Evolutionary conservation across 2,888 invertebrate genomes (phyloP).

Genomic region (Neoaliturus tenellus): DNA sequence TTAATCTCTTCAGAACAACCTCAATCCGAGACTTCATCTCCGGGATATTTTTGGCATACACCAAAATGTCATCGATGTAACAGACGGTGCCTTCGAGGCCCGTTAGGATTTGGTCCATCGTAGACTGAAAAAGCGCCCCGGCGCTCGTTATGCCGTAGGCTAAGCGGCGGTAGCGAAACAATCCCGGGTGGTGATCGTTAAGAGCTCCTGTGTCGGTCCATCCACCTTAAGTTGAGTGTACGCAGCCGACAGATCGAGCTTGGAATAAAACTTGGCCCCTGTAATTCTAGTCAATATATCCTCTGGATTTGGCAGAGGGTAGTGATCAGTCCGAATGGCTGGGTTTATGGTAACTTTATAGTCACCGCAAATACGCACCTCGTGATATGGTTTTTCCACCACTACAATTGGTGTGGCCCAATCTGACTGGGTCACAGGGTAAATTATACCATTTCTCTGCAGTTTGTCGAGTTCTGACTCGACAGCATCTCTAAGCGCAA

Average conservation of each 20-base stretch:
- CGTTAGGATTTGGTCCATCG: slow-evolving; percentile 52
- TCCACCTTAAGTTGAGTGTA: background rate
- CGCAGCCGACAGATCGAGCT: background rate
- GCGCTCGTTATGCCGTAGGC: background rate
- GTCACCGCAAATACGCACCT: background rate
- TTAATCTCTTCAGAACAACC: too few species aligned
- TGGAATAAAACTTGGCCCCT: background rate
- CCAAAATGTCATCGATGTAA: slow-evolving; percentile 36
- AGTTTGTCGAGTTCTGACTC: background rate
- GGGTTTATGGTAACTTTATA: background rate
- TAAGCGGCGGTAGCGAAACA: slow-evolving; percentile 28
- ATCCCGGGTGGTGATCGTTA: slow-evolving; percentile 24
- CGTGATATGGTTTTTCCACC: background rate
- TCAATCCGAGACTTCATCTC: too few species aligned
- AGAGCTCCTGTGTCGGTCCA: background rate
- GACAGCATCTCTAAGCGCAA: background rate
- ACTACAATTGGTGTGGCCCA: background rate
- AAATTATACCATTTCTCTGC: background rate
- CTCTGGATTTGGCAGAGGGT: background rate
- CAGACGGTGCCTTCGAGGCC: too few species aligned
- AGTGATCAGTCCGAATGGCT: background rate
- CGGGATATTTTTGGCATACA: slow-evolving; percentile 31
- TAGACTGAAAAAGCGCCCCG: slow-evolving; percentile 63
- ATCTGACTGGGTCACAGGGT: background rate
- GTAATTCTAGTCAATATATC: background rate